Evolutionary conservation across 2,113 vertebrate genomes (phyloP).

Genomic region (Colistium nudipinnis): DNA sequence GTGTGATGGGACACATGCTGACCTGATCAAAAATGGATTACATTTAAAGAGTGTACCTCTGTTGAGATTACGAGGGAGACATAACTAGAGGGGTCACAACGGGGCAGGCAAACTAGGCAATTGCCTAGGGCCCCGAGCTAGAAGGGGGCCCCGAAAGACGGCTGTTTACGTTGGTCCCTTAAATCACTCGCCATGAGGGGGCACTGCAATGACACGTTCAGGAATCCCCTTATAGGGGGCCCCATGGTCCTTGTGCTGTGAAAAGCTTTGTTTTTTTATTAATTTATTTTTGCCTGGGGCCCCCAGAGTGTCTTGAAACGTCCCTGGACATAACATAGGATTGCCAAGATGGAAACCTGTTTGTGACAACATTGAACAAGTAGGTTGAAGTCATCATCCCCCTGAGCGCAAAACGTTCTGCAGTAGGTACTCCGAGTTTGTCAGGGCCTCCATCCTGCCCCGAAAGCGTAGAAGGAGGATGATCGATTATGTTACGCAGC

Average conservation of each 20-base stretch:
- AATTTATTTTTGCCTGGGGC: too few species aligned
- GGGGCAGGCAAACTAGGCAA: too few species aligned
- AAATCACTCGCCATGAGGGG: too few species aligned
- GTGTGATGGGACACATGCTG: slow-evolving; percentile 4
- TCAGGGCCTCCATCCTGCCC: not conserved
- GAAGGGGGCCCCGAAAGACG: too few species aligned
- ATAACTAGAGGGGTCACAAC: too few species aligned
- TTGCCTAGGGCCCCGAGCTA: too few species aligned
- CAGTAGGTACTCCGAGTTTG: slow-evolving; percentile 20
- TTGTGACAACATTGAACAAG: slow-evolving; percentile 24
- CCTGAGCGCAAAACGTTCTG: not conserved
- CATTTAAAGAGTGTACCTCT: slow-evolving; percentile 3
- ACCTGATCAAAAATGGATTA: slow-evolving; percentile 14
- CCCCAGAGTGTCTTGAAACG: too few species aligned
- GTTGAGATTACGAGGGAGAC: not conserved
- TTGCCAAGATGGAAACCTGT: slow-evolving; percentile 9
- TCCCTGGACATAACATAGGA: not conserved
- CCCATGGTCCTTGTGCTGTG: too few species aligned
- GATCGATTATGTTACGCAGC: slow-evolving; percentile 34
- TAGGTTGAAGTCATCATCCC: not conserved
- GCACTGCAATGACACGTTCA: too few species aligned
- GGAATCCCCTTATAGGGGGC: too few species aligned
- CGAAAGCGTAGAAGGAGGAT: slow-evolving; percentile 29
- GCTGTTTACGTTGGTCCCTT: too few species aligned
- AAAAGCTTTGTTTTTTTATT: too few species aligned